Conservation (phyloP, 1,140 invertebrate genomes). For the Sitophilus oryzae region DNA sequence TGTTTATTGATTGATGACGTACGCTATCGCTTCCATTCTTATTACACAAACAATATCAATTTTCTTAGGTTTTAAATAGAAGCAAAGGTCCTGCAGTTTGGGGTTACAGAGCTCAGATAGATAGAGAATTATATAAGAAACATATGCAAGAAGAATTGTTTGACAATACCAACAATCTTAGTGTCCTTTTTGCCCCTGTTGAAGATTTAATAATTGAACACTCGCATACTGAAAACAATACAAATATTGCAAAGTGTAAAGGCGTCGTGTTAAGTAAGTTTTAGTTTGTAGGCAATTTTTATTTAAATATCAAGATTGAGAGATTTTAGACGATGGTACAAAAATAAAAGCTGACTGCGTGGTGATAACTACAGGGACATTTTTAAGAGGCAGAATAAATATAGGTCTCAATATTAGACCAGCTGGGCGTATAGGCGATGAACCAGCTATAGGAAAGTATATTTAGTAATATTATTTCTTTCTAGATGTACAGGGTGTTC, state of each 20-base stretch:
- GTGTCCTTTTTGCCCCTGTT: constrained; percentile 68
- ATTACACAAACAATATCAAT: background rate
- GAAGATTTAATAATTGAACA: constrained; percentile 73
- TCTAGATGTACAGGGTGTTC: too few species aligned
- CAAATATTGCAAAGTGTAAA: constrained; percentile 43
- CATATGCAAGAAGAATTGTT: constrained; percentile 76
- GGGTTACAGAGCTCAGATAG: constrained; percentile 88
- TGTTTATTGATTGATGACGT: too few species aligned
- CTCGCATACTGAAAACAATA: constrained; percentile 27
- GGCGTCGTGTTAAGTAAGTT: constrained; percentile 60
- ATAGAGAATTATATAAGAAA: constrained; percentile 75
- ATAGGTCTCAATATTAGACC: constrained; percentile 72
- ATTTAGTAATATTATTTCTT: too few species aligned
- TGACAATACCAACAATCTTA: constrained; percentile 58
- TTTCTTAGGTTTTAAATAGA: constrained; percentile 62
- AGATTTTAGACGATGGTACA: constrained; percentile 51
- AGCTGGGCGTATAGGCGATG: constrained; percentile 83
- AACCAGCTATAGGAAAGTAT: constrained; percentile 60
- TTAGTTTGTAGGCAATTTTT: constrained; percentile 7
- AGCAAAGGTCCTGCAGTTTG: constrained; percentile 82
- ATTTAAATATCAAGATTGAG: constrained; percentile 7
- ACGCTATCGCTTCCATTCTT: too few species aligned
- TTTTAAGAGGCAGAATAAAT: constrained; percentile 83
- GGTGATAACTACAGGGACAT: constrained; percentile 91
- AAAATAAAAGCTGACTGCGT: constrained; percentile 62